These are phyloP conservation scores for Galaxea fascicularis DNA, from an alignment of 92 coral and sea anemone genomes.

Conservation along the genomic window DNA sequence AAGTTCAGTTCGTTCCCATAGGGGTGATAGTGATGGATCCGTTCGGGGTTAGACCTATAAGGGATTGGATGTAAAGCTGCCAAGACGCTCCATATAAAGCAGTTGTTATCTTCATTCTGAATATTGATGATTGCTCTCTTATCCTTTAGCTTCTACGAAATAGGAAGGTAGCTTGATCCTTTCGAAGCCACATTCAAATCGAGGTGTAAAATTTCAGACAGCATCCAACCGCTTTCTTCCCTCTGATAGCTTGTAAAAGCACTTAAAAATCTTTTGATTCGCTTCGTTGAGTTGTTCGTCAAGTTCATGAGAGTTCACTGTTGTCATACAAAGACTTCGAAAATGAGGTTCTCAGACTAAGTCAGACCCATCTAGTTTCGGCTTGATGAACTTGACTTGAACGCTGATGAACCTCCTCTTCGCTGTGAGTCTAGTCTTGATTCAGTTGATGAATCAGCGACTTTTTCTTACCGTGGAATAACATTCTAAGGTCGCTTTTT, in stretches of 20 bases:
- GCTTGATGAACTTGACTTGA: neutral
- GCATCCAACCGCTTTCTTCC: conserved; percentile 47
- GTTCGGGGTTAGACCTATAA: neutral
- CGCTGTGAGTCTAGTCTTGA: neutral
- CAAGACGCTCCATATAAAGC: conserved; percentile 53
- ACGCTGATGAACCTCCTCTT: neutral
- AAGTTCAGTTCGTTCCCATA: conserved; percentile 50
- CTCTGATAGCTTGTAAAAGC: conserved; percentile 33
- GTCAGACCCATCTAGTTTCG: conserved; percentile 33
- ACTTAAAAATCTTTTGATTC: conserved; percentile 19
- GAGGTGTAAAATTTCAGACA: conserved; percentile 41
- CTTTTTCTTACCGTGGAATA: conserved; percentile 34
- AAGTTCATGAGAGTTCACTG: conserved; percentile 25
- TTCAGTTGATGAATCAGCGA: neutral
- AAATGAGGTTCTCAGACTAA: conserved; percentile 44
- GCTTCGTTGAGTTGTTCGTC: neutral
- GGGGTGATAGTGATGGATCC: conserved; percentile 37
- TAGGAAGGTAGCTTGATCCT: conserved; percentile 56
- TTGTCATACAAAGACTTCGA: conserved; percentile 31
- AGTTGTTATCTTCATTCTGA: conserved; percentile 55
- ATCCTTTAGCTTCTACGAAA: conserved; percentile 39
- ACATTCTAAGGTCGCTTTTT: conserved; percentile 37
- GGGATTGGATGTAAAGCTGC: conserved; percentile 34
- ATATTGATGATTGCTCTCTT: conserved; percentile 71
- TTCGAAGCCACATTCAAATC: conserved; percentile 37